phyloP scores from a whole-genome alignment of 2,113 vertebrate species.

The Leucosticte australis region DNA sequence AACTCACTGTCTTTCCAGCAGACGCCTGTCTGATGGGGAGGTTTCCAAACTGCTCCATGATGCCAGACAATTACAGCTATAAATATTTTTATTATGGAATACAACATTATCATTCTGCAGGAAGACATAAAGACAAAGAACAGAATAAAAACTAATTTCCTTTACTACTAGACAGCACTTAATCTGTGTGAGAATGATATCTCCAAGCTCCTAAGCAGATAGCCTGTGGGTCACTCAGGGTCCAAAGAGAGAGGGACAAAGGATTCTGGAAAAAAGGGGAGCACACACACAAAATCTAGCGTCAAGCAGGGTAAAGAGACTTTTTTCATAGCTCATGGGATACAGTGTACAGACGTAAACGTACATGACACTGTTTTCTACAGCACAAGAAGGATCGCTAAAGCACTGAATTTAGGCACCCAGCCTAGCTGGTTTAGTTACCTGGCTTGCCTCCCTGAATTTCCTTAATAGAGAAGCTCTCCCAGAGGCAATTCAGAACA shows the following conservation, averaged over 20 bases:
- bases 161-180: not conserved
- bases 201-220: not conserved
- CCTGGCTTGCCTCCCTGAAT: not conserved
- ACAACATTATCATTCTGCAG: not conserved
- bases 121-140: not conserved
- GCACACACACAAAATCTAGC: not conserved
- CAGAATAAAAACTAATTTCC: not conserved
- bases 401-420: not conserved
- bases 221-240: not conserved
- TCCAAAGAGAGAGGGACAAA: not conserved
- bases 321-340: not conserved
- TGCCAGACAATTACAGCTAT: not conserved
- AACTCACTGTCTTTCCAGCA: not conserved
- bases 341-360: not conserved
- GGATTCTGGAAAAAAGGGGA: not conserved
- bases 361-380: not conserved
- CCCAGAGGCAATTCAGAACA: not conserved
- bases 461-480: not conserved
- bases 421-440: not conserved
- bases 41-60: not conserved
- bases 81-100: not conserved
- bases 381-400: not conserved
- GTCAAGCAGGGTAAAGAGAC: not conserved
- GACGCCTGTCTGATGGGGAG: not conserved
- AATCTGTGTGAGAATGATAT: fast-evolving